Evolutionary conservation across 2,797 vertebrate species (phyloP), one percentile per base, ranked within the genome.

Genomic region (Psittacula derbiana): DNA sequence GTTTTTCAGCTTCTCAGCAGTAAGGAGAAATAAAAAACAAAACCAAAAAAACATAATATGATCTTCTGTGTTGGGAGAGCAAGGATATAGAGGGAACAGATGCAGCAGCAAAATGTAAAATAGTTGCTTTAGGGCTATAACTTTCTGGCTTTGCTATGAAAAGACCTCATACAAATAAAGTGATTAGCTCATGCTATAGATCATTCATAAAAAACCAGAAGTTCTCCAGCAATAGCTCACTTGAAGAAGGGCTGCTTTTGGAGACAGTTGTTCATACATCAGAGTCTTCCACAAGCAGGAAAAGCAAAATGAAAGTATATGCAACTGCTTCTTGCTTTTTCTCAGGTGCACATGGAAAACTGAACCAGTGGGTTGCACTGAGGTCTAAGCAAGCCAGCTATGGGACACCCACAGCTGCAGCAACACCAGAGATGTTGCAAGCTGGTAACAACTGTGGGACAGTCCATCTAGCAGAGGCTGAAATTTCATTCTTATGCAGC

Each of bases 101-200:
- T 58, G 36, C 43, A 84, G 69, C 43, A 84, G 55, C 65, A 85
- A 92, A 70, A 91, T 40, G 38, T 49, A 88, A 81, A 91, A 47
- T 53, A 87, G 64, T 88, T 93, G 67, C 81, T 95, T 89, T 71
- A 90, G 81, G 74, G 65, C 10, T 55, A n/a, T 89, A 70, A 60
- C 70, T 94, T 65, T 88, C 30, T 92, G 70, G 41, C n/a, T 82
- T 83, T 70, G 31, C 69, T 85, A 60, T 16, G 60, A 75, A 91
- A 94, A 93, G 70, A 66, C 36, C 66, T 95, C 82, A 78, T 33
- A 87, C 46, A 96, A 95, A 73, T 84, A 46, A 82, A 81, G 43
- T 52, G 24, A 93, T 94, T 80, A 88, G 46, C 62, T 88, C 72
- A 58, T 4, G 3, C 46, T 88, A 82, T 15, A 79, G 86, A 91